Base-by-base conservation (phyloP, 2,113 vertebrate species). In the Dendropsophus ebraccatus region DNA sequence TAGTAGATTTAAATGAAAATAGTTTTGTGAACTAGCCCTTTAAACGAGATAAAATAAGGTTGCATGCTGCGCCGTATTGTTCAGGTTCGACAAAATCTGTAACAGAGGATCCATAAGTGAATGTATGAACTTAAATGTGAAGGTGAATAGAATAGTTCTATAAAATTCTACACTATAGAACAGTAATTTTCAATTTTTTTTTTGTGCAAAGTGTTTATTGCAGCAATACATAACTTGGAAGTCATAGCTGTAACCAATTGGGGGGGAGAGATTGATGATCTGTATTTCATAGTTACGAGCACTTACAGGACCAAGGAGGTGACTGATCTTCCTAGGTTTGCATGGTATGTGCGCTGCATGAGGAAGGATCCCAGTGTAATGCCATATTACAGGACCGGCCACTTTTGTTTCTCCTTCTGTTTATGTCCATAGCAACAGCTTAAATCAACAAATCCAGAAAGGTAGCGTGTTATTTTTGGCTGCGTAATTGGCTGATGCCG, bases 141-240 rank as follows among this genome's bases (percentile, higher is more conserved):
- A n/a, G n/a, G n/a, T n/a, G n/a, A n/a, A n/a, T n/a, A n/a, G n/a
- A n/a, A n/a, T n/a, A n/a, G n/a, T n/a, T n/a, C n/a, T n/a, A n/a
- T n/a, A 41, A 41, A 41, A 41, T 41, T 5, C 41, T 8, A 8
- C 41, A 41, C 41, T 41, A 41, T 41, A 8, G 41, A 41, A 8
- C n/a, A n/a, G n/a, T n/a, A n/a, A n/a, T n/a, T n/a, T n/a, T n/a
- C n/a, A n/a, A n/a, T n/a, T n/a, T n/a, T n/a, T n/a, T n/a, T n/a
- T n/a, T n/a, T n/a, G 28, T 35, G 16, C 32, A 32, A 52, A 35
- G 28, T 78, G 76, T 54, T 78, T 78, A 56, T 78, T 78, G 50
- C 76, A 37, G 45, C 73, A 45, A 78, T 78, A 78, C n/a, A n/a
- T 11, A 32, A 78, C 35, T 41, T 10, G 17, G 45, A 16, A 50